Base-by-base conservation (phyloP, 1,140 invertebrate species). In the Leptoteleia sp. region DNA sequence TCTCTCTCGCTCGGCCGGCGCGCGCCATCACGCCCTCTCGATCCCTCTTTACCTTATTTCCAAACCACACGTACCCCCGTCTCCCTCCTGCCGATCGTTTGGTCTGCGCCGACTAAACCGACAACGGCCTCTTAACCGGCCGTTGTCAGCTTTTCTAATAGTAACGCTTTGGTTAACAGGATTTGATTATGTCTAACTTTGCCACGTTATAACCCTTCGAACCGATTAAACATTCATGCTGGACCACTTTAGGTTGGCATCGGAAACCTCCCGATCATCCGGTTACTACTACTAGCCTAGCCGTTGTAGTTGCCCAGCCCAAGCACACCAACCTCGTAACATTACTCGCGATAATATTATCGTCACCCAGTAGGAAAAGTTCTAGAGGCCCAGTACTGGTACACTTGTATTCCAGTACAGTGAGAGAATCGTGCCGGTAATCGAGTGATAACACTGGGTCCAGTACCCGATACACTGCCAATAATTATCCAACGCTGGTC, bases 131-230 rank as follows among this genome's bases (percentile, higher is more conserved):
- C 68, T 75, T 68, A 79, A 45, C 59, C 27, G 29, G 48, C 13
- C 65, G 65, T 62, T 76, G 62, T 72, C 68, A 55, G 79, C 79
- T 75, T 78, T 78, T 72, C 79, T 65, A 70, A 50, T 64, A 67
- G 71, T 43, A 76, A 67, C 75, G 64, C 65, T 78, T 75, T 71
- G 71, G 62, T 54, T 78, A 78, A 75, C 75, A 62, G 47, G 75
- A 78, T 81, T 78, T 76, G 67, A 81, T 81, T 78, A 81, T 38
- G 38, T 75, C 68, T 65, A 73, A 77, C 64, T 57, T 75, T 43
- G 50, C 48, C 64, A 33, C 50, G 43, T 70, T 70, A 48, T 67
- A 71, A 42, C 65, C 65, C 43, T 76, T 76, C 47, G 29, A 67
- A 76, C 35, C 38, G 29, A 70, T 79, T 70, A 67, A 79, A 75